Conservation (phyloP, 2,888 invertebrate genomes). For the Crepidodera aurea region DNA sequence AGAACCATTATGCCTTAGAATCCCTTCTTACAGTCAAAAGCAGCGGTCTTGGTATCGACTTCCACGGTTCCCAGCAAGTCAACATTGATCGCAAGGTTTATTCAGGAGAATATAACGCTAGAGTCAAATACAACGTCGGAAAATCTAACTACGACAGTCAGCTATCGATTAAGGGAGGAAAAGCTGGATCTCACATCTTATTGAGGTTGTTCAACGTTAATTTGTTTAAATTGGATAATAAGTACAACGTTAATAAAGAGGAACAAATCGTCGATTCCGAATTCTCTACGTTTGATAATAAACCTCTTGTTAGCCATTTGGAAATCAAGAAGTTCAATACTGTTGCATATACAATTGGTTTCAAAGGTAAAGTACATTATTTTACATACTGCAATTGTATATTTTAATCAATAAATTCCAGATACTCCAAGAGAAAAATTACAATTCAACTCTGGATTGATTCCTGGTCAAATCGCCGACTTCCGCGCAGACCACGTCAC, state of each 20-base stretch:
- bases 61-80: conserved; percentile 42
- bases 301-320: conserved; percentile 62
- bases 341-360: conserved; percentile 65
- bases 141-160: conserved; percentile 48
- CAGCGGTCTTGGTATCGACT: conserved; percentile 54
- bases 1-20: background rate
- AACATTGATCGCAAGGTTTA: conserved; percentile 36
- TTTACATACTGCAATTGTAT: too few species aligned
- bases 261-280: conserved; percentile 65
- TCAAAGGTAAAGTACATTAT: conserved; percentile 62
- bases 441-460: conserved; percentile 65
- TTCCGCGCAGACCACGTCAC: conserved; percentile 66
- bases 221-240: conserved; percentile 65
- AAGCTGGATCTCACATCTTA: conserved; percentile 48
- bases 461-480: conserved; percentile 70
- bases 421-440: conserved; percentile 65
- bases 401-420: too few species aligned
- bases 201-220: conserved; percentile 63
- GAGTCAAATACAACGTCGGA: conserved; percentile 44
- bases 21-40: conserved; percentile 60
- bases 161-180: conserved; percentile 42
- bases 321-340: conserved; percentile 68
- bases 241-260: conserved; percentile 62
- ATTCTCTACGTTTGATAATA: conserved; percentile 64
- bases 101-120: conserved; percentile 38